phyloP scores from a whole-genome alignment of 1,140 invertebrate species.

The Arion vulgaris region DNA sequence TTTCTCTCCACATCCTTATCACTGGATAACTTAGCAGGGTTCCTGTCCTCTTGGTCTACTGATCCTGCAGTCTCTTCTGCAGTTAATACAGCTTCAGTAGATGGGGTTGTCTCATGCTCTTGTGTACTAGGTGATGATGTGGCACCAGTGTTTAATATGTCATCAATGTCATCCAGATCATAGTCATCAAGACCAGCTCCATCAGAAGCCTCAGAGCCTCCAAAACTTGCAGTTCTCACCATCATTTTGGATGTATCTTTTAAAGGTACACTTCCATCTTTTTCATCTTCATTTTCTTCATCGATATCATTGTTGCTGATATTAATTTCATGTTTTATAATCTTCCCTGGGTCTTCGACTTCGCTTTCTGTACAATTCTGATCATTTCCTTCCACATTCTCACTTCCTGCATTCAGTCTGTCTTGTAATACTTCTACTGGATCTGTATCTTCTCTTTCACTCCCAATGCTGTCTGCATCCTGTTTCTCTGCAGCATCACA shows the following conservation, averaged over 20 bases:
- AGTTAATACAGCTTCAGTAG: background rate
- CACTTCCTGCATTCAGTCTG: background rate
- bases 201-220: slow-evolving; percentile 37
- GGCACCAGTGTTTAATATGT: slow-evolving; percentile 33
- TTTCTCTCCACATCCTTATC: background rate
- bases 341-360: slow-evolving; percentile 24
- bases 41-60: background rate
- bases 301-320: background rate
- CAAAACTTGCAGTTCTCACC: background rate
- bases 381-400: background rate
- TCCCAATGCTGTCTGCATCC: background rate
- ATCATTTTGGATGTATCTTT: background rate
- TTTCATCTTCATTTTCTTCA: background rate
- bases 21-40: background rate
- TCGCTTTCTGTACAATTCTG: slow-evolving; percentile 14
- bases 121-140: background rate
- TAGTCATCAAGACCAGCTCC: slow-evolving; percentile 41
- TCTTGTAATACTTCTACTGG: background rate
- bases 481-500: background rate
- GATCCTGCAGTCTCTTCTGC: background rate
- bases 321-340: background rate
- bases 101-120: background rate
- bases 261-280: background rate
- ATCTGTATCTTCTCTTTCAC: background rate
- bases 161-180: slow-evolving; percentile 52